A percentile compares a stretch with the other conserved stretches of the same genome.
These are phyloP conservation scores for Papilio polytes DNA, from an alignment of 1,140 invertebrate genomes.

Conservation along the genomic window DNA sequence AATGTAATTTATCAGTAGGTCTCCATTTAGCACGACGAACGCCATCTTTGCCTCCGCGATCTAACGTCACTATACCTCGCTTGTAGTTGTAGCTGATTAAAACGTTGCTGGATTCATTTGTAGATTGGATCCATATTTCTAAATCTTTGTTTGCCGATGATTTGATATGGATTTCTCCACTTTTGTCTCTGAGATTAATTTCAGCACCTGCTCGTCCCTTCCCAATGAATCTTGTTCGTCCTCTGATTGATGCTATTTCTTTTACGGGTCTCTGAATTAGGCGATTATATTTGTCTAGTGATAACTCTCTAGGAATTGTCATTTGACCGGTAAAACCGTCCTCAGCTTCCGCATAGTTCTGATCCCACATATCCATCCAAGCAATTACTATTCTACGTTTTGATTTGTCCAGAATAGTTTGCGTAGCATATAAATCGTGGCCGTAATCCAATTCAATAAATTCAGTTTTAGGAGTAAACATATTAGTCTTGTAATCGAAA, in stretches of 20 bases:
- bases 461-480: conserved; percentile 57
- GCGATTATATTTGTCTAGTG: conserved; percentile 47
- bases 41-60: conserved; percentile 64
- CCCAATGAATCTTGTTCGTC: conserved; percentile 44
- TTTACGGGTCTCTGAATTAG: conserved; percentile 64
- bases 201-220: conserved; percentile 40
- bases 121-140: conserved; percentile 54
- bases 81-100: conserved; percentile 55
- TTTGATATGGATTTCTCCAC: conserved; percentile 56
- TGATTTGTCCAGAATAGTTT: conserved; percentile 60
- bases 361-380: conserved; percentile 79
- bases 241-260: conserved; percentile 49
- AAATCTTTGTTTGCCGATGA: conserved; percentile 48
- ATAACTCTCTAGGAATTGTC: conserved; percentile 64
- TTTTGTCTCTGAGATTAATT: conserved; percentile 54
- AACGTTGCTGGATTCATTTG: conserved; percentile 45
- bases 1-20: conserved; percentile 52
- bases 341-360: conserved; percentile 62
- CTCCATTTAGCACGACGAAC: conserved; percentile 61
- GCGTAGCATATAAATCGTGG: conserved; percentile 78
- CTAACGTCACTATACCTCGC: conserved; percentile 50
- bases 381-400: conserved; percentile 64
- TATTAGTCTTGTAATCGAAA: conserved; percentile 63
- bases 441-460: conserved; percentile 76
- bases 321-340: conserved; percentile 71